Percentiles rank a stretch among this genome's conserved stretches.
These are phyloP conservation scores for Camponotus floridanus DNA, from an alignment of 1,140 invertebrate species.

Conservation along the genomic window DNA sequence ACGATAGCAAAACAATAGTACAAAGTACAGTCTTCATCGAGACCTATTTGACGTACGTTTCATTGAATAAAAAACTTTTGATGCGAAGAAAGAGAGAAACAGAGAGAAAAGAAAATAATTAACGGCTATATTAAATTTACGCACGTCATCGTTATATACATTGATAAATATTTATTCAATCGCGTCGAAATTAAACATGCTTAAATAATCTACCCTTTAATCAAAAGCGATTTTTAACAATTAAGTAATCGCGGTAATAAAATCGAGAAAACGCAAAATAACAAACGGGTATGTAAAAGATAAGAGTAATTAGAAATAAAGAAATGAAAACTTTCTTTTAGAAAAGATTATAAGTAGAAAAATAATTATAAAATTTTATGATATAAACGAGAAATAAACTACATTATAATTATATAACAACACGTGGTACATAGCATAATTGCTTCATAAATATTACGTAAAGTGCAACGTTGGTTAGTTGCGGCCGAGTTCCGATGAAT, in stretches of 20 bases:
- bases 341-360: not conserved
- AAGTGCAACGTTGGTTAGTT: not conserved
- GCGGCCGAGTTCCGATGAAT: not conserved
- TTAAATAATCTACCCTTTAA: not conserved
- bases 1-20: constrained; percentile 8
- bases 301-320: not conserved
- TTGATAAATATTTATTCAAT: constrained; percentile 7
- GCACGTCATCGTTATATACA: not conserved
- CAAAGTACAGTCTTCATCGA: constrained; percentile 8
- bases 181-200: not conserved
- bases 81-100: no score
- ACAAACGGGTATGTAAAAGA: not conserved
- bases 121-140: not conserved
- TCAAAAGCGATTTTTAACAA: not conserved
- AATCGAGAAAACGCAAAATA: not conserved
- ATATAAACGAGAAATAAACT: constrained; percentile 10
- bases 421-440: no score
- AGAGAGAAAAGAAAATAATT: not conserved
- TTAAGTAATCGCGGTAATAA: not conserved
- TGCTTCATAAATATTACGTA: not conserved
- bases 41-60: constrained; percentile 13
- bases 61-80: constrained; percentile 9
- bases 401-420: not conserved
- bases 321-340: not conserved
- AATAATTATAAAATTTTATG: not conserved